Evolutionary conservation across 2,888 invertebrate species (phyloP), one percentile per base, ranked within the genome.

Genomic region (Dryadula phaetusa): DNA sequence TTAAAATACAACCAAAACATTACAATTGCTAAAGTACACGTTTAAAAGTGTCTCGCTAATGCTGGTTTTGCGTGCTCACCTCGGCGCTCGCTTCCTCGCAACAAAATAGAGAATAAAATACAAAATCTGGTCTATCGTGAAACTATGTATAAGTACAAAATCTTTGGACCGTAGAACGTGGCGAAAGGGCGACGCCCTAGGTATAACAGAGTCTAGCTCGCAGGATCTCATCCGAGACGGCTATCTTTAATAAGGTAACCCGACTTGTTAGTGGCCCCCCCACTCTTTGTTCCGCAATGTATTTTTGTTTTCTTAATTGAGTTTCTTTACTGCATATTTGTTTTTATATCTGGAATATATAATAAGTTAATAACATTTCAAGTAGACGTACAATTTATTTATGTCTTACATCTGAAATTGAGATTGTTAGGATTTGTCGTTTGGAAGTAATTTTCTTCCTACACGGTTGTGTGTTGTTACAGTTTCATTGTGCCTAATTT

Each of bases 171-270:
- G 82, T 83, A 78, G 75, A 79, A 76, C 81, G 80, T 83, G 82
- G 75, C 76, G 77, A 82, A 84, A 79, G 85, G 79, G 79, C 84
- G 83, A 82, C 83, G 84, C 83, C 84, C 87, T 84, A 71, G 77
- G 75, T 78, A 76, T 76, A 77, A 77, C 76, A 77, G 77, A 75
- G 71, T 77, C 80, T 82, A 84, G 84, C 82, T 82, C 82, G 82
- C 81, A 78, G 75, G 67, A 75, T 71, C 72, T 76, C 79, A 77
- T 79, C 79, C 78, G 79, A 73, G 76, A 77, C 80, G 75, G 72
- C 71, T 74, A 75, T 76, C 75, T 75, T 67, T 76, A 71, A 76
- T 73, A 72, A 66, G 71, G 71, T 69, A 70, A 70, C 70, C 69
- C 62, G 66, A 71, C 72, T 71, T 60, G 69, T 66, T 72, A 62